Evolutionary conservation across 2,113 vertebrate species (phyloP).

Genomic region (Sylvia atricapilla): DNA sequence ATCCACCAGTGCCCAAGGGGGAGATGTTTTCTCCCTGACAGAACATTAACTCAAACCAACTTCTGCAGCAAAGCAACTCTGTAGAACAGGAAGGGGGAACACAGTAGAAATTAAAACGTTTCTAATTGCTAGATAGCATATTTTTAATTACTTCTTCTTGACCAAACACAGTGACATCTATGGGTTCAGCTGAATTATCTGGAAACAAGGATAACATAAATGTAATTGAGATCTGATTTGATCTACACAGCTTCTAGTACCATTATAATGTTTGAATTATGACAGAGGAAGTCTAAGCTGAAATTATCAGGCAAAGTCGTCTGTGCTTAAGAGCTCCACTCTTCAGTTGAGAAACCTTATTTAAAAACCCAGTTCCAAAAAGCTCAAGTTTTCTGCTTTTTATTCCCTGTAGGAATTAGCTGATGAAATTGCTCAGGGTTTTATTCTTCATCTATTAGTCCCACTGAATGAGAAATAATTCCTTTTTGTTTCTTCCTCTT

Average conservation of each 20-base stretch:
- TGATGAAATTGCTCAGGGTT: constrained; percentile 35
- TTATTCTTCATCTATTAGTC: constrained; percentile 18
- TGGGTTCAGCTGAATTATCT: neutral
- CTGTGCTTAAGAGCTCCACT: neutral
- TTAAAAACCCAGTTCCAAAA: neutral
- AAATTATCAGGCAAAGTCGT: neutral
- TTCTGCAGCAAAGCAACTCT: neutral
- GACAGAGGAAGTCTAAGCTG: neutral
- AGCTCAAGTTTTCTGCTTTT: neutral
- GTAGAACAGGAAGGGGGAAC: accelerated
- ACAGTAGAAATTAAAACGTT: neutral
- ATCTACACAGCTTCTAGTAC: neutral
- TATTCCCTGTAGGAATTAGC: neutral
- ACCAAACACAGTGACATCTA: neutral
- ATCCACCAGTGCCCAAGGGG: neutral
- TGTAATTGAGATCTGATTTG: neutral
- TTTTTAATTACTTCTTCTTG: neutral
- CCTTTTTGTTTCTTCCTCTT: neutral
- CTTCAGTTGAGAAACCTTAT: neutral
- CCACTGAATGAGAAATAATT: constrained; percentile 21
- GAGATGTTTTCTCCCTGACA: neutral
- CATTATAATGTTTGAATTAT: neutral
- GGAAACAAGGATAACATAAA: neutral
- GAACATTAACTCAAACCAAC: neutral
- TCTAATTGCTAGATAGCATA: neutral